phyloP scores from a whole-genome alignment of 2,888 invertebrate species.

The Muschampia plurimacula region DNA sequence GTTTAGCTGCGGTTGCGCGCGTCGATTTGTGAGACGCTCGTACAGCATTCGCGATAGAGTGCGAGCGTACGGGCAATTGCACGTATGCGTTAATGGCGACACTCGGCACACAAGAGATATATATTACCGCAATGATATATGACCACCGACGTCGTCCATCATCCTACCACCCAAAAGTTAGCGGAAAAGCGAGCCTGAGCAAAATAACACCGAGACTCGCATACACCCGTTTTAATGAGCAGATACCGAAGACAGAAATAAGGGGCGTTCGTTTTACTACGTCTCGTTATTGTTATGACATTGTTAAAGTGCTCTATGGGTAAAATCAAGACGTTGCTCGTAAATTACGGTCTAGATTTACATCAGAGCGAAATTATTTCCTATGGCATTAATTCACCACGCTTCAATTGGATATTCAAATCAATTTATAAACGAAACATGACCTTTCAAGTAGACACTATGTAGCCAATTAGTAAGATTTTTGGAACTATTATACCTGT shows the following conservation, averaged over 20 bases:
- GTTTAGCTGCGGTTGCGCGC: conserved; percentile 75
- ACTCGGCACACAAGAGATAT: conserved; percentile 82
- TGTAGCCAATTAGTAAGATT: background rate
- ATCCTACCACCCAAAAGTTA: conserved; percentile 85
- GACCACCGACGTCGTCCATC: conserved; percentile 80
- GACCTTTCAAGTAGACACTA: background rate
- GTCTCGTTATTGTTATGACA: conserved; percentile 79
- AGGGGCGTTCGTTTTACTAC: conserved; percentile 74
- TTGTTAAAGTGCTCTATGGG: conserved; percentile 73
- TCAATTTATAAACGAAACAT: background rate
- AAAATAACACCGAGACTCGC: conserved; percentile 67
- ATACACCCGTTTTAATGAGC: conserved; percentile 80
- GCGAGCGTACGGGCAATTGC: conserved; percentile 72
- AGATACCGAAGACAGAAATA: conserved; percentile 83
- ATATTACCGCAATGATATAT: conserved; percentile 84
- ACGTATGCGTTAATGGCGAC: conserved; percentile 84
- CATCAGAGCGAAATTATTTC: conserved; percentile 12
- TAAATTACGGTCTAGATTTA: conserved; percentile 54
- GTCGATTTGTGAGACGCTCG: conserved; percentile 80
- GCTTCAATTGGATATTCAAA: background rate
- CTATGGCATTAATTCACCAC: background rate
- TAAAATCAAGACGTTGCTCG: conserved; percentile 60
- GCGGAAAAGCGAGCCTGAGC: conserved; percentile 74
- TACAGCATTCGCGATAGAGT: conserved; percentile 68
- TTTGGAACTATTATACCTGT: background rate